Conservation (phyloP, 2,797 vertebrate species). For the Artibeus jamaicensis region DNA sequence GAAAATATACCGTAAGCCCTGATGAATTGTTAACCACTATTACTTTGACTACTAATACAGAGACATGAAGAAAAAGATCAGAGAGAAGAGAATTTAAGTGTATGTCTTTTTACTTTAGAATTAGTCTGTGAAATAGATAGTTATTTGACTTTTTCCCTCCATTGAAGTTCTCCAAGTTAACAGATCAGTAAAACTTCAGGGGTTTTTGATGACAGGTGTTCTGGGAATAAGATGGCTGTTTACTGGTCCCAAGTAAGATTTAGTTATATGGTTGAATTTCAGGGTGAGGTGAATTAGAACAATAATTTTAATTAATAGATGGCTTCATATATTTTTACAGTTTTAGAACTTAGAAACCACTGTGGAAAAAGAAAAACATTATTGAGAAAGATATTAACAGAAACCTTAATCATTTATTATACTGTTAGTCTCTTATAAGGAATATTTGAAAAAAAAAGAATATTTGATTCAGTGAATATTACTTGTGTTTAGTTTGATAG, state of each 20-base stretch:
- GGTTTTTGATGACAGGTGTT: not conserved
- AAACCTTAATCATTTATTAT: not conserved
- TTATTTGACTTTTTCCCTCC: not conserved
- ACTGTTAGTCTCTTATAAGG: not conserved
- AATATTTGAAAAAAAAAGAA: not conserved
- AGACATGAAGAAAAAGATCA: conserved; percentile 5
- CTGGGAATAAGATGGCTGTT: not conserved
- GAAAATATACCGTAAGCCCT: not conserved
- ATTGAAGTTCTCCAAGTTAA: not conserved
- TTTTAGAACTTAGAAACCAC: not conserved
- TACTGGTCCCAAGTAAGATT: not conserved
- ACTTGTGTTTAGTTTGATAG: not conserved
- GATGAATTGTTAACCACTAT: not conserved
- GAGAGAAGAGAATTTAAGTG: not conserved
- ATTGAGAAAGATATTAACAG: not conserved
- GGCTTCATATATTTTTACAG: not conserved
- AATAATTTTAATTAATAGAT: not conserved
- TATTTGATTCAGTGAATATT: not conserved
- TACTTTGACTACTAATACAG: not conserved
- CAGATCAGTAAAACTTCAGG: not conserved
- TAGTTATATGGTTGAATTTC: not conserved
- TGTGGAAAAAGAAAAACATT: not conserved
- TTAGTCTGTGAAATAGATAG: not conserved
- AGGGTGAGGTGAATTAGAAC: not conserved
- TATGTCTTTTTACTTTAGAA: not conserved